These are phyloP conservation scores for Melanotaenia parkinsoni DNA, from an alignment of 2,797 vertebrate genomes.

Conservation along the genomic window DNA sequence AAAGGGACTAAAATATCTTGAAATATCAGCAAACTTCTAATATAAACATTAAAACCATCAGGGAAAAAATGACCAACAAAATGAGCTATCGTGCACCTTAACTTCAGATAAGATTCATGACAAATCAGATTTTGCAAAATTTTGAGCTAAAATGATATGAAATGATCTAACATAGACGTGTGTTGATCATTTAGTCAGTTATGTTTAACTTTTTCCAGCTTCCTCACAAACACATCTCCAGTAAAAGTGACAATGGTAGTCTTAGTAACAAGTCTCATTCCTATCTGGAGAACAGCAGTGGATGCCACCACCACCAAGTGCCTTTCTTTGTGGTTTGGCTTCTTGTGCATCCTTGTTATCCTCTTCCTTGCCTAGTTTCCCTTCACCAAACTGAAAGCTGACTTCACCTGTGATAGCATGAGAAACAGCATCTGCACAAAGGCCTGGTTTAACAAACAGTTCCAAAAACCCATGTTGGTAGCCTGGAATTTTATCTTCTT, in stretches of 20 bases:
- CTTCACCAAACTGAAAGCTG: slow-evolving; percentile 56
- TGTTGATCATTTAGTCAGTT: background rate
- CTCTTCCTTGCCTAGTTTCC: slow-evolving; percentile 67
- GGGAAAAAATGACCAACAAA: no score
- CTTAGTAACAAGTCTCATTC: slow-evolving; percentile 73
- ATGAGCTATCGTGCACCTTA: no score
- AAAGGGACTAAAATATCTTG: background rate
- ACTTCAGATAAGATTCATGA: no score
- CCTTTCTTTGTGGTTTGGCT: slow-evolving; percentile 65
- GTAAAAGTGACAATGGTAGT: slow-evolving; percentile 42
- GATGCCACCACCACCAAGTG: slow-evolving; percentile 71
- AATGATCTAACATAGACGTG: no score
- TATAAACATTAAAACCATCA: no score
- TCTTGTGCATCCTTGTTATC: slow-evolving; percentile 65
- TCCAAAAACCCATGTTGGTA: slow-evolving; percentile 55
- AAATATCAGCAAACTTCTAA: background rate
- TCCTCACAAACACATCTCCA: background rate
- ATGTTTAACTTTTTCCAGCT: background rate
- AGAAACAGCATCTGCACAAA: slow-evolving; percentile 22
- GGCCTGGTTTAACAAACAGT: slow-evolving; percentile 61
- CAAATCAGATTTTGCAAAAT: no score
- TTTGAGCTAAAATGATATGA: no score
- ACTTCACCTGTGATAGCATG: slow-evolving; percentile 61
- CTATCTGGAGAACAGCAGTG: slow-evolving; percentile 70
- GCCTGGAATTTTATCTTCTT: slow-evolving; percentile 70